Base-by-base conservation (phyloP, 2,888 invertebrate species). In the Drosophila seclusa region DNA sequence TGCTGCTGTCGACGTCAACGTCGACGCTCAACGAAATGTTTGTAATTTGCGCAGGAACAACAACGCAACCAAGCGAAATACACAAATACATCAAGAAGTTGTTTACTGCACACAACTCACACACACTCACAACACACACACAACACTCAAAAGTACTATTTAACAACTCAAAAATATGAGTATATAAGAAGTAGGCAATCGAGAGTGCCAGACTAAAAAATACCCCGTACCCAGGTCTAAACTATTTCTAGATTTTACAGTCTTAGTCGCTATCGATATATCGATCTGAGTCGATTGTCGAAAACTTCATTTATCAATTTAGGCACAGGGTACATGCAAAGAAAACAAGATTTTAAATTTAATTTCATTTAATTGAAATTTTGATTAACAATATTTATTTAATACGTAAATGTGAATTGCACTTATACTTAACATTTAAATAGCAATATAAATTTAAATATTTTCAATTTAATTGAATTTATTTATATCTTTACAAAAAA, bases 41-140 rank as follows among this genome's bases (percentile, higher is more conserved):
- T 69, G 73, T 75, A 80, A 71, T 64, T 71, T 73, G 55, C 63
- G 32, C 62, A 60, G 40, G 24, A 68, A 54, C 54, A 53, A 38
- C 40, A 29, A 40, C 40, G 29, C 55, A 59, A 45, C 58, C 68
- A 49, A 54, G 36, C 24, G 21, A 61, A 58, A 63, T 24, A 72
- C 54, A 29, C 45, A 59, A 65, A 59, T 16, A 49, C 36, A 66
- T 67, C 45, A 53, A 60, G 32, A 55, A 60, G 40, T 61, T 76
- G 48, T 24, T 70, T 55, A 69, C 54, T 55, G 49, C 40, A 50
- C 57, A 27, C 53, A 60, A n/a, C 34, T 21, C 34, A 18, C 34
- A 27, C 11, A 29, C 32, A 64, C 40, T 42, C 36, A 31, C 24
- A 49, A 49, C 36, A 32, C 50, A 34, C 42, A 45, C 40, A 27